These are phyloP conservation scores for Charanyca ferruginea DNA, from an alignment of 2,888 invertebrate genomes.

Conservation along the genomic window DNA sequence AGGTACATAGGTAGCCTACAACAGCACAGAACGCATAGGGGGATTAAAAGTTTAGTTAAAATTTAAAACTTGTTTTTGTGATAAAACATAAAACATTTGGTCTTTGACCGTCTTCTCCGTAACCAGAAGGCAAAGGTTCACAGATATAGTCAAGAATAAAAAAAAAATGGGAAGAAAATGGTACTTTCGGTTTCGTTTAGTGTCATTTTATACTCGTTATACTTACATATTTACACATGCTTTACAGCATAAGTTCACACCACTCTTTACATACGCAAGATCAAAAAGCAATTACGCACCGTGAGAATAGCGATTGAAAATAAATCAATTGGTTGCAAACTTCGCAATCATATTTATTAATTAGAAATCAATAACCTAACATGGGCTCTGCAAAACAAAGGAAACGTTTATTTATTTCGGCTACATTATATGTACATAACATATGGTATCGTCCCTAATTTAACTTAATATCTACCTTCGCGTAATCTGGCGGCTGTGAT, in stretches of 20 bases:
- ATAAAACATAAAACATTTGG: too few species aligned
- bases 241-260: conserved; percentile 8
- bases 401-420: background rate
- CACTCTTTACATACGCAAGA: conserved; percentile 18
- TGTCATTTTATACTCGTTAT: too few species aligned
- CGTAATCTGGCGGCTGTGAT: conserved; percentile 46
- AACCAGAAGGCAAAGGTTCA: too few species aligned
- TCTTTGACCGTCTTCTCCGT: too few species aligned
- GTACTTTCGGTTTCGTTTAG: too few species aligned
- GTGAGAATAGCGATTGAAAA: conserved; percentile 23
- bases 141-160: too few species aligned
- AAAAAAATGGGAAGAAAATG: too few species aligned
- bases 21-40: too few species aligned
- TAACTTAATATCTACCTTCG: conserved; percentile 45
- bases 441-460: conserved; percentile 29
- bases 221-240: background rate
- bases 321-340: conserved; percentile 51
- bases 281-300: conserved; percentile 9
- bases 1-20: too few species aligned
- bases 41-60: too few species aligned
- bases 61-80: too few species aligned
- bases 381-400: conserved; percentile 18
- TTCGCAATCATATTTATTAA: conserved; percentile 28
- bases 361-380: conserved; percentile 16
- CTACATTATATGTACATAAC: conserved; percentile 5